Evolutionary conservation across 2,797 vertebrate genomes (phyloP).

Genomic region (Smutsia temminckii): DNA sequence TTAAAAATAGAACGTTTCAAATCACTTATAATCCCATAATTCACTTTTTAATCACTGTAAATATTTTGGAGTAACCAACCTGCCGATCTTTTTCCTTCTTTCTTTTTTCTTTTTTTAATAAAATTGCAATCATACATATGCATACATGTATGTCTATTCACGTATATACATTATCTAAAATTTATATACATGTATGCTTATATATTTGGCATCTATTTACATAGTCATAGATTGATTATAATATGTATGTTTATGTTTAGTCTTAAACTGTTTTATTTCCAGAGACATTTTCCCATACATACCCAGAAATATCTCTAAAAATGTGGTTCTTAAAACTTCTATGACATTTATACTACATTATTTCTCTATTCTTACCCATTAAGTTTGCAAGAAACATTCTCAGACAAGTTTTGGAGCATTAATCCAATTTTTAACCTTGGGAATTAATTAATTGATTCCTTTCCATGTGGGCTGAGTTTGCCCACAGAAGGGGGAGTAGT

Average conservation of each 20-base stretch:
- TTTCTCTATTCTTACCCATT: not conserved
- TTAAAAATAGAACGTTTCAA: not conserved
- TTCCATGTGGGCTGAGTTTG: not conserved
- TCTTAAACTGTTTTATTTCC: not conserved
- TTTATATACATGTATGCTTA: not conserved
- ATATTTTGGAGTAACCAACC: not conserved
- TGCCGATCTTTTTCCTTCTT: not conserved
- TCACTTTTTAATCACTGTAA: not conserved
- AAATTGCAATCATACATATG: not conserved
- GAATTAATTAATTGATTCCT: not conserved
- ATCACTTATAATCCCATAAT: not conserved
- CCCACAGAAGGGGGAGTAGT: not conserved
- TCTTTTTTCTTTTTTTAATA: not conserved
- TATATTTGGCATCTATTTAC: not conserved
- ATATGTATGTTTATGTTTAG: not conserved
- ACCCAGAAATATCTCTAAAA: not conserved
- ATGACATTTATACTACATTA: not conserved
- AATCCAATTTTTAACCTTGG: not conserved
- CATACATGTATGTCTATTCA: not conserved
- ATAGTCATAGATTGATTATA: not conserved
- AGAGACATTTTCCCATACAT: not conserved
- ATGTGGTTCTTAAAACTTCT: not conserved
- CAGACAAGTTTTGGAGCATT: not conserved
- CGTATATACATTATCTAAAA: not conserved
- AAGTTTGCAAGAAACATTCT: not conserved